phyloP scores from a whole-genome alignment of 2,888 invertebrate genomes.

The Ryuthela nishihirai region DNA sequence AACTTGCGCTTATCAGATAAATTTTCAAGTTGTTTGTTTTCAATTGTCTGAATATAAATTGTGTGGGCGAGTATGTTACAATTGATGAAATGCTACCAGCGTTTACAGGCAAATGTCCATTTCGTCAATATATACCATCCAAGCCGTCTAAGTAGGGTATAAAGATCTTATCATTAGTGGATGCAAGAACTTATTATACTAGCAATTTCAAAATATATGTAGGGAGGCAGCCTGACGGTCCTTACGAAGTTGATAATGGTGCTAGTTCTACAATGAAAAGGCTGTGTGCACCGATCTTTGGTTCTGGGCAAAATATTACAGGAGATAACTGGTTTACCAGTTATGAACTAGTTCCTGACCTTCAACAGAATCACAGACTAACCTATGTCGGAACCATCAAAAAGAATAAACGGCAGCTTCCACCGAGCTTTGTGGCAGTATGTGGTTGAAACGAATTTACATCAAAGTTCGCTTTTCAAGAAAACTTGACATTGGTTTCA shows the following conservation, averaged over 20 bases:
- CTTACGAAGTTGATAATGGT: not conserved
- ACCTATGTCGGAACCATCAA: constrained; percentile 5
- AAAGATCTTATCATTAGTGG: constrained; percentile 47
- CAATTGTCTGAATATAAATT: constrained; percentile 41
- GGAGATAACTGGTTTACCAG: constrained; percentile 1
- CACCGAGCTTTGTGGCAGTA: no score
- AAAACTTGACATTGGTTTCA: not conserved
- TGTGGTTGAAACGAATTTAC: no score
- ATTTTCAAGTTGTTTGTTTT: constrained; percentile 24
- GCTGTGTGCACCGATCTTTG: not conserved
- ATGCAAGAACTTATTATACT: constrained; percentile 40
- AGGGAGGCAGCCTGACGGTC: not conserved
- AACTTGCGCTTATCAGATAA: not conserved
- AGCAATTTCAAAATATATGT: not conserved
- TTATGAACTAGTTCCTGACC: not conserved
- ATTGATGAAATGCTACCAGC: constrained; percentile 46
- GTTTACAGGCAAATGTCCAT: constrained; percentile 42
- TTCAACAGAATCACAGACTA: not conserved
- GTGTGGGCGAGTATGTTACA: constrained; percentile 41
- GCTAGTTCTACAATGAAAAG: not conserved
- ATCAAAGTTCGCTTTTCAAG: no score
- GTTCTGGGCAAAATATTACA: constrained; percentile 3
- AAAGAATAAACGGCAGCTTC: not conserved
- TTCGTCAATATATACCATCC: constrained; percentile 44
- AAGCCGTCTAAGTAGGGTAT: constrained; percentile 49